phyloP scores from a whole-genome alignment of 2,888 invertebrate genomes.

The Drosophila bunnanda region DNA sequence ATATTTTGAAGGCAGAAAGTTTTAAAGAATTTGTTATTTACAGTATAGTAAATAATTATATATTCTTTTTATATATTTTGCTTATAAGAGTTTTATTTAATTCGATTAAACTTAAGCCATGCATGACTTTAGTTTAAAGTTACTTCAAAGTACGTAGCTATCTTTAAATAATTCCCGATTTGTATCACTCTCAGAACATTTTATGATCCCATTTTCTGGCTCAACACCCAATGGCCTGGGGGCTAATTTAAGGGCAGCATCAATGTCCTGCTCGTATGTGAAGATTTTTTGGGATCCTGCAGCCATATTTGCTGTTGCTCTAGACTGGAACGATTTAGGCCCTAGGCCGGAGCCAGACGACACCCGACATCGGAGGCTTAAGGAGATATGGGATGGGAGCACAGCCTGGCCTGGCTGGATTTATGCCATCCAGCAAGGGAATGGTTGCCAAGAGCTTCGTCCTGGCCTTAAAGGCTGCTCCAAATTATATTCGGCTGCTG shows the following conservation, averaged over 20 bases:
- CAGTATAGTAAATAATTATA: too few species aligned
- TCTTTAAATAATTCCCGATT: neutral
- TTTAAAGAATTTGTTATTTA: neutral
- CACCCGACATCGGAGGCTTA: conserved; percentile 33
- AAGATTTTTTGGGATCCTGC: conserved; percentile 49
- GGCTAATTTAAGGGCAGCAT: conserved; percentile 55
- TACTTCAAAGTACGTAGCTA: neutral
- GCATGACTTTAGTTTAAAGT: neutral
- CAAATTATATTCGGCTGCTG: conserved; percentile 25
- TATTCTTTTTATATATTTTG: neutral
- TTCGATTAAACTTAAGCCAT: neutral
- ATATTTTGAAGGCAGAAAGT: neutral
- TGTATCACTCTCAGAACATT: neutral
- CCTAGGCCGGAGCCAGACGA: conserved; percentile 19
- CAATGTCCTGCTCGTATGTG: conserved; percentile 35
- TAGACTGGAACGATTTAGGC: conserved; percentile 57
- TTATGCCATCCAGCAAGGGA: conserved; percentile 52
- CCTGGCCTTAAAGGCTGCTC: conserved; percentile 50
- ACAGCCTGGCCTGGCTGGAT: conserved; percentile 54
- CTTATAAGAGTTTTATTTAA: neutral
- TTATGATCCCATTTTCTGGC: conserved; percentile 19
- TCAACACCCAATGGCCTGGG: conserved; percentile 42
- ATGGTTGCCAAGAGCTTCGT: conserved; percentile 49
- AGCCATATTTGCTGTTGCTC: conserved; percentile 44
- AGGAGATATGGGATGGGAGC: conserved; percentile 64